Base-by-base conservation (phyloP, 92 coral and sea anemone species). In the Epizoanthus ramosus region DNA sequence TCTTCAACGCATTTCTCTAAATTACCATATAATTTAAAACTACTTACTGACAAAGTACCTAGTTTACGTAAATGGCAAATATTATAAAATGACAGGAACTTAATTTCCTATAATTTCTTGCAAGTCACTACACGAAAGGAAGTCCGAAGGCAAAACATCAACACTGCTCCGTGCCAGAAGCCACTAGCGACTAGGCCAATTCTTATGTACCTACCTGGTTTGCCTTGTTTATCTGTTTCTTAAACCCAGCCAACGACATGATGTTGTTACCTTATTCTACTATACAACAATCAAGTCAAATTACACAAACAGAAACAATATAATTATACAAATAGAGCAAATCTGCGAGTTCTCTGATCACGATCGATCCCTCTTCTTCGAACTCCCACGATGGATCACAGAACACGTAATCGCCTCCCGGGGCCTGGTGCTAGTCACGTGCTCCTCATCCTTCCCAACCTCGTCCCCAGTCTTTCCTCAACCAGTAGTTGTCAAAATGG, bases 211-310 rank as follows among this genome's bases (percentile, higher is more conserved):
- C 43, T 63, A 97, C 99, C 99, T 97, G 99, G 72, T 97, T 97
- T 37, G 99, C 98, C 75, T 97, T 97, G 92, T 97, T 97, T 35
- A 91, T 92, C 68, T 97, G 99, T 69, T 97, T 97, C 81, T 90
- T 97, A 80, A 97, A 97, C n/a, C 99, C 99, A 39, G 99, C 99
- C 5, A 94, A 68, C 73, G 99, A 97, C 99, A 97, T 97, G 71
- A 50, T 92, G 86, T 47, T 68, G 37, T 69, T 63, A 5, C 8
- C 68, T 17, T 80, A 66, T 35, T 81, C 57, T 63, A 19, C 15
- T 14, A 45, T 63, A 50, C 41, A 35, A 57, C 14, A 64, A 35
- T 52, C n/a, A 61, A 14, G 33, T 77, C 45, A 17, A 10, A 5
- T 19, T 37, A 37, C 10, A 21, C 47, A 52, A 67, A 61, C 82